Evolutionary conservation across 2,888 invertebrate genomes (phyloP).

Genomic region (Cactoblastis cactorum): DNA sequence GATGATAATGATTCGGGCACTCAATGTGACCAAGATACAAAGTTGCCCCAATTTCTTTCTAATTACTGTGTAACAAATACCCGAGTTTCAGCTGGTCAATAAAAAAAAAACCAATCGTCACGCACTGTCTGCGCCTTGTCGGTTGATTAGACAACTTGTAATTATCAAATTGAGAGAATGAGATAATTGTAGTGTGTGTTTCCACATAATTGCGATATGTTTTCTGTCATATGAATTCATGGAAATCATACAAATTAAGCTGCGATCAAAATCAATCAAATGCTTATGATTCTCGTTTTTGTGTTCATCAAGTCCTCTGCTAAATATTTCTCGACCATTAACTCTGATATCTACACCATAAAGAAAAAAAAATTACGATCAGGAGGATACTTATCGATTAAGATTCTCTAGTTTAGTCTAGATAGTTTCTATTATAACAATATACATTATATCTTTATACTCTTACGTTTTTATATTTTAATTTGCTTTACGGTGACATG

Average conservation of each 20-base stretch:
- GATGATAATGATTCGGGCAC: too few relatives aligned
- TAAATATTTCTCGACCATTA: neutral
- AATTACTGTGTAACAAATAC: neutral
- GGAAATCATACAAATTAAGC: neutral
- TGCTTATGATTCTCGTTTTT: neutral
- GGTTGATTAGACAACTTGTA: constrained; percentile 6
- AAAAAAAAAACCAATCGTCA: neutral
- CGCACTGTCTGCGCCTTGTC: neutral
- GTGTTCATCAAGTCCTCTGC: too few relatives aligned
- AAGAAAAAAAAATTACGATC: too few relatives aligned
- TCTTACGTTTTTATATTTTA: too few relatives aligned
- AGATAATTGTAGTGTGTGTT: constrained; percentile 1
- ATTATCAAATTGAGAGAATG: constrained; percentile 3
- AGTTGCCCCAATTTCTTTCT: constrained; percentile 1
- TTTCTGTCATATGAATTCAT: neutral
- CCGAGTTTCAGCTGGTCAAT: neutral
- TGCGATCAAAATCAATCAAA: too few relatives aligned
- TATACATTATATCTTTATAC: too few relatives aligned
- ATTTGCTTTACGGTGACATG: too few relatives aligned
- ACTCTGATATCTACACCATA: neutral
- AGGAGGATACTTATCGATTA: too few relatives aligned
- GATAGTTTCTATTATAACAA: too few relatives aligned
- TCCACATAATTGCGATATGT: neutral
- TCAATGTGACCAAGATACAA: neutral
- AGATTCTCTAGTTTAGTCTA: too few relatives aligned